Evolutionary conservation across 2,113 vertebrate genomes (phyloP).

Genomic region (Myotis brandtii): DNA sequence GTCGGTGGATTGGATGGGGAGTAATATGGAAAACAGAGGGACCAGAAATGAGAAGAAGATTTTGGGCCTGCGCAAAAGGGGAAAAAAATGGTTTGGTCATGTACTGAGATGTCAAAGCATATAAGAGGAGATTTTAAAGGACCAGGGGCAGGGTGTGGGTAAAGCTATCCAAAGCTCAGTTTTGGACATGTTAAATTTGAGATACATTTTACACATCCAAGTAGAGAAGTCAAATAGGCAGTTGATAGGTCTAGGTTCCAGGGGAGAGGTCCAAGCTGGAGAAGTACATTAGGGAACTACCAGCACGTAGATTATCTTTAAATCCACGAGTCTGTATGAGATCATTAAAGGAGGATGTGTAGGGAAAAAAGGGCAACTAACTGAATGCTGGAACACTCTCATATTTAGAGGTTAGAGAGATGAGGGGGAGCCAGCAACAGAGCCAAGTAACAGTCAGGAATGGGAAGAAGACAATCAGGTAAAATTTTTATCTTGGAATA

Average conservation of each 20-base stretch:
- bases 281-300: not conserved
- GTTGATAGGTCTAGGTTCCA: not conserved
- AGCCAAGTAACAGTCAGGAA: not conserved
- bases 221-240: not conserved
- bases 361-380: not conserved
- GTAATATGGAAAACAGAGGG: not conserved
- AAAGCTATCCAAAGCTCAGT: not conserved
- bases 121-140: not conserved
- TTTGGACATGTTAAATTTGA: conserved; percentile 21
- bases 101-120: not conserved
- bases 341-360: not conserved
- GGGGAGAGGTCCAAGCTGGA: not conserved
- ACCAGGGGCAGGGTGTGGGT: accelerated
- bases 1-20: not conserved
- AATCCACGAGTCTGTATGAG: conserved; percentile 4
- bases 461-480: not conserved
- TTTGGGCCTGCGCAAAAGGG: not conserved
- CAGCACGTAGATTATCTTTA: not conserved
- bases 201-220: not conserved
- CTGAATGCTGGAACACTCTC: not conserved
- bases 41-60: not conserved
- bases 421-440: not conserved
- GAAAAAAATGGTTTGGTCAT: not conserved
- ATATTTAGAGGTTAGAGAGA: not conserved
- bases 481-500: not conserved